These are phyloP conservation scores for Sporophila hypoxantha DNA, from an alignment of 2,113 vertebrate genomes.

Conservation along the genomic window DNA sequence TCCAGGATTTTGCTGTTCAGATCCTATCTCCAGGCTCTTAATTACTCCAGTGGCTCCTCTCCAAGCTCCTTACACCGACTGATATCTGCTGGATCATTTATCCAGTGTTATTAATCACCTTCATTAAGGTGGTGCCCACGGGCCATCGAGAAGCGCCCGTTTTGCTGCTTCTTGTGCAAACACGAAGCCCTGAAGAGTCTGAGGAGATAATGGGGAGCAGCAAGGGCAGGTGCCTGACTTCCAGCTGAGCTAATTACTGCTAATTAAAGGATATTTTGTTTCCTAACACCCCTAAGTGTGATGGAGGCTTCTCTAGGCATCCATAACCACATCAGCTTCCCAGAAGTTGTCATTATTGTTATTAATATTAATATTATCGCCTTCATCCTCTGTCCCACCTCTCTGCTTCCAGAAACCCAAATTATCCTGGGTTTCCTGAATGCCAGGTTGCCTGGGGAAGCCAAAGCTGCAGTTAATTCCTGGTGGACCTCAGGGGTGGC, in stretches of 20 bases:
- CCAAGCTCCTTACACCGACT: neutral
- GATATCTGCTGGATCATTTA: neutral
- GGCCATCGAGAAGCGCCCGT: neutral
- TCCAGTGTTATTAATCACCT: neutral
- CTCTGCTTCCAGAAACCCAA: neutral
- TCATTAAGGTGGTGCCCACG: neutral
- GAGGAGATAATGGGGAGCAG: neutral
- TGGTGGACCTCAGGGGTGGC: neutral
- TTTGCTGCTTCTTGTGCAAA: conserved; percentile 2
- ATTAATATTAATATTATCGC: accelerated
- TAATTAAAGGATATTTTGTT: neutral
- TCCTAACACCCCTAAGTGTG: neutral
- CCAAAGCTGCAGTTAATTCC: neutral
- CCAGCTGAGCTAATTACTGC: neutral
- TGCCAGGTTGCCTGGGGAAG: neutral
- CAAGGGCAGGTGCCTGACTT: neutral
- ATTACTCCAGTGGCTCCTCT: neutral
- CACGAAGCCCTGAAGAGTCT: neutral
- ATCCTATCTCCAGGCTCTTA: neutral
- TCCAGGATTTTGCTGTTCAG: neutral
- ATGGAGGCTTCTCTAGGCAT: neutral
- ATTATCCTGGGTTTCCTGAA: neutral
- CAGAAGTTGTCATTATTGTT: neutral
- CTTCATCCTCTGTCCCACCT: neutral
- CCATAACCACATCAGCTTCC: neutral